Conservation (phyloP, 2,888 invertebrate species). For the Bellardia pandia region DNA sequence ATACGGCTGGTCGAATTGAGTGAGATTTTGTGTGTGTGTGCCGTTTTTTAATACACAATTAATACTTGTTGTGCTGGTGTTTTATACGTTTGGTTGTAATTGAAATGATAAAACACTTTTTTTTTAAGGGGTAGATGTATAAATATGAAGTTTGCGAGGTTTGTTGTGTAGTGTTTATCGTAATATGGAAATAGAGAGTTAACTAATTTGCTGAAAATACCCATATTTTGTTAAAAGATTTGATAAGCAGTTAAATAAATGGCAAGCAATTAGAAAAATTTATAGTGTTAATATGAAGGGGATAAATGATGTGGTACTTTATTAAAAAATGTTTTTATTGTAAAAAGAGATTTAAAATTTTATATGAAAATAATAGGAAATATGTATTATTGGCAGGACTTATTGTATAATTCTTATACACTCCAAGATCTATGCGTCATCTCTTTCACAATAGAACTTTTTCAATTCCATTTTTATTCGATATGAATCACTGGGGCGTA, state of each 20-base stretch:
- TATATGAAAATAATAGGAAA: neutral
- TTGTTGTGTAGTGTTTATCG: slow-evolving; percentile 8
- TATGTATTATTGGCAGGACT: too few species aligned
- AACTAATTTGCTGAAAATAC: slow-evolving; percentile 42
- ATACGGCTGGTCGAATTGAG: neutral
- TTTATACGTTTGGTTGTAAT: slow-evolving; percentile 34
- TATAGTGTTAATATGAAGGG: neutral
- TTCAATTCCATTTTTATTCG: too few species aligned
- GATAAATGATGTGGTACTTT: neutral
- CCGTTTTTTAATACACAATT: neutral
- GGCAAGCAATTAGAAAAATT: neutral
- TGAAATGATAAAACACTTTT: slow-evolving; percentile 54
- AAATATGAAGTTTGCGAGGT: neutral
- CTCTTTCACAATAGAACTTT: too few species aligned
- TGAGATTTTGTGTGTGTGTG: too few species aligned
- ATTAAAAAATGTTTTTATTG: too few species aligned
- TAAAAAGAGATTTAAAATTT: too few species aligned
- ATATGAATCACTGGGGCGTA: neutral
- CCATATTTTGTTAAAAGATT: slow-evolving; percentile 29
- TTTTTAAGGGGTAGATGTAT: slow-evolving; percentile 16
- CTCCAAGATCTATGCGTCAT: too few species aligned
- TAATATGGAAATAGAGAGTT: slow-evolving; percentile 17
- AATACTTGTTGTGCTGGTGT: slow-evolving; percentile 32
- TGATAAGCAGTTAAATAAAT: neutral
- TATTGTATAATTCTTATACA: too few species aligned